Evolutionary conservation across 2,888 invertebrate genomes (phyloP), one percentile per base, ranked within the genome.

Genomic region (Blastobasis adustella): DNA sequence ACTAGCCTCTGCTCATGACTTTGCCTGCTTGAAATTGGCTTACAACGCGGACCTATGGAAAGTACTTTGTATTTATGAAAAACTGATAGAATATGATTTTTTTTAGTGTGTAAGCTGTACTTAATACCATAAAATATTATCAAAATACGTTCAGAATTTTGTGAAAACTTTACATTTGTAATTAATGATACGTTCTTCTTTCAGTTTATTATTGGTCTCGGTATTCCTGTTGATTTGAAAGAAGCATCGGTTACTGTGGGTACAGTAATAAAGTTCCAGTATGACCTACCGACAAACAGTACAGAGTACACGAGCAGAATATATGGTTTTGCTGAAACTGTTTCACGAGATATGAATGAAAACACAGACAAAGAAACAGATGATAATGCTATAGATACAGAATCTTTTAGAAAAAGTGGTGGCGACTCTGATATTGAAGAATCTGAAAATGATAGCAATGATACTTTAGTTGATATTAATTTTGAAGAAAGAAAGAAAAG

Each of bases 181-280:
- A 23, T 1, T 23, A 23, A 23, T 23, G 1, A 23, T 23, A 23
- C 10, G 5, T 49, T 49, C 40, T 63, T 65, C 62, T 79, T 82
- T 45, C 76, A 93, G 93, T 90, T 93, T 61, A 91, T 93, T 59
- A 88, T 92, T 49, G 93, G 93, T 65, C 80, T 93, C 53, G 93
- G 93, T 67, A 80, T 93, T 37, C 92, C 93, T 3, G 90, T 92
- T 38, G 92, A 92, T 66, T 76, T 91, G 10, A 90, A 90, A 70
- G 90, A 90, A 66, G 86, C 91, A 59, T 85, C 92, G 59, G 90
- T 93, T 5, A 91, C 92, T 9, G 86, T 92, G 41, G 93, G 93
- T 0, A 90, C 91, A 7, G 92, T 92, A 10, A 89, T 92, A 38
- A 93, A 93, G 73, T 91, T 92, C 57, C 92, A 92, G 72, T 93